Percentiles rank a stretch among this genome's conserved stretches.
phyloP scores from a whole-genome alignment of 2,888 invertebrate genomes.

The Tipula unca region DNA sequence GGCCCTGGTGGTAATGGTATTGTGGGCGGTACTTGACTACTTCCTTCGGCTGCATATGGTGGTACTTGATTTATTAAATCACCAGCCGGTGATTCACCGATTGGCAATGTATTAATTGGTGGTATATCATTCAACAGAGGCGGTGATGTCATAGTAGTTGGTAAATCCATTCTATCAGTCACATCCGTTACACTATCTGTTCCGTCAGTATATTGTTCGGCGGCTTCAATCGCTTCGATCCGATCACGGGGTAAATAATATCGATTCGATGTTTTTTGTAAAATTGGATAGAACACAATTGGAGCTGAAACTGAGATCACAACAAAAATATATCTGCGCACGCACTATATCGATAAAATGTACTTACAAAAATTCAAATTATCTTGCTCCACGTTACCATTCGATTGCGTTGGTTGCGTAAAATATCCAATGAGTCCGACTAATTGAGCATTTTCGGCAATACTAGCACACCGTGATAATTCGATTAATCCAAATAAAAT shows the following conservation, averaged over 20 bases:
- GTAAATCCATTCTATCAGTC: background rate
- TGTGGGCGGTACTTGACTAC: too few relatives aligned
- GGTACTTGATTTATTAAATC: background rate
- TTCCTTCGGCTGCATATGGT: background rate
- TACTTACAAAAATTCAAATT: background rate
- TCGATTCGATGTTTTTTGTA: background rate
- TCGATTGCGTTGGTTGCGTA: background rate
- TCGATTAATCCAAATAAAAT: background rate
- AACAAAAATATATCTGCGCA: background rate
- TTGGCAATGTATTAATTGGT: background rate
- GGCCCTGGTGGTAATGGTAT: background rate
- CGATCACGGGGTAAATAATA: background rate
- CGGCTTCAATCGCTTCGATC: background rate
- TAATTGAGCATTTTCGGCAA: background rate
- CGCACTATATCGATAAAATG: background rate
- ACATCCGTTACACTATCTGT: background rate
- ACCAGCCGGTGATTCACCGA: background rate
- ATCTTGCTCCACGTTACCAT: background rate
- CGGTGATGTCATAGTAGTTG: background rate
- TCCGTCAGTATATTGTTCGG: background rate
- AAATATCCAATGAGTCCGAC: background rate
- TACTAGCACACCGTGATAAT: background rate
- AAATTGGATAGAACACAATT: background rate
- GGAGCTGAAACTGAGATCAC: background rate
- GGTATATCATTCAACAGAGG: background rate